phyloP scores from a whole-genome alignment of 2,797 vertebrate genomes.

The Sebastes flavidus region DNA sequence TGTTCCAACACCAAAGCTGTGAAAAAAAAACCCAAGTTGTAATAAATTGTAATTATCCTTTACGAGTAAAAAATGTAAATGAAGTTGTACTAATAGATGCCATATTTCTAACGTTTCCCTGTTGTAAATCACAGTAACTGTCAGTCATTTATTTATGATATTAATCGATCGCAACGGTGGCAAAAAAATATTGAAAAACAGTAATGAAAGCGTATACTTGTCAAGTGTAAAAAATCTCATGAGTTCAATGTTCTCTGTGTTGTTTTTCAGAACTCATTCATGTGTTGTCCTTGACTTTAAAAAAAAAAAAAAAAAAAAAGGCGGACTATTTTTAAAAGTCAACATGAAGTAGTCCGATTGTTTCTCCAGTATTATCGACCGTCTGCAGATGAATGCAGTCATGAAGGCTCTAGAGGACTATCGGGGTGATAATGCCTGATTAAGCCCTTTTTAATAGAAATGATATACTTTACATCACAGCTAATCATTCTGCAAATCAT shows the following conservation, averaged over 20 bases:
- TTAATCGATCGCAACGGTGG: slow-evolving; percentile 7
- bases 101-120: slow-evolving; percentile 30
- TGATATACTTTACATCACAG: background rate
- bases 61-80: background rate
- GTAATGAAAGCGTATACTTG: background rate
- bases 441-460: background rate
- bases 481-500: background rate
- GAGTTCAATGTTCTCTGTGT: background rate
- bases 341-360: background rate
- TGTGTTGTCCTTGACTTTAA: background rate
- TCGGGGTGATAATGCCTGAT: background rate
- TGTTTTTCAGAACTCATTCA: background rate
- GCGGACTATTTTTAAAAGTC: background rate
- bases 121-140: slow-evolving; percentile 18
- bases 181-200: background rate
- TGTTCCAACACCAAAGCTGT: background rate
- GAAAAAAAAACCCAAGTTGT: background rate
- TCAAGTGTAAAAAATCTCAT: background rate
- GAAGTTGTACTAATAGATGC: slow-evolving; percentile 12
- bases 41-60: background rate
- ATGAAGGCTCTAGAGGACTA: background rate
- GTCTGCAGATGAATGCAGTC: background rate
- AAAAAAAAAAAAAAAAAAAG: background rate
- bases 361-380: background rate
- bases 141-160: slow-evolving; percentile 25